Evolutionary conservation across 2,113 vertebrate genomes (phyloP).

Genomic region (Cichladusa arquata): DNA sequence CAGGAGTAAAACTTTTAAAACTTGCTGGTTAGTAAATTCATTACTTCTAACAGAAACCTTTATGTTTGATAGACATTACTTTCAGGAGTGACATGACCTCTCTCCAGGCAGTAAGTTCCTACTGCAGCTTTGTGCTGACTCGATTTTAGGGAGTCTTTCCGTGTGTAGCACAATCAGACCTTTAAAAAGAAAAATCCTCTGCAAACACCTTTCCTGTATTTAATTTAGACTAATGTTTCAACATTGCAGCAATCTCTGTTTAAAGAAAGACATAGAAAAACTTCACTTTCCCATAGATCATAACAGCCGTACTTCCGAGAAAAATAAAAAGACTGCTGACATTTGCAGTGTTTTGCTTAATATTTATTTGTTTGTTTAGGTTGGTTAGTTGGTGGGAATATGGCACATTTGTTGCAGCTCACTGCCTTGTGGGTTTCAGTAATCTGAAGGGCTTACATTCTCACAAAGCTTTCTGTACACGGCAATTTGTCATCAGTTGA

Average conservation of each 20-base stretch:
- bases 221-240: neutral
- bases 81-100: neutral
- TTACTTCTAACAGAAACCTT: neutral
- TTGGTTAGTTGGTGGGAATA: neutral
- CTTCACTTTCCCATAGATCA: neutral
- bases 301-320: neutral
- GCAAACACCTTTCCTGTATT: neutral
- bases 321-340: neutral
- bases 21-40: neutral
- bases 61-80: neutral
- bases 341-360: neutral
- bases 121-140: neutral
- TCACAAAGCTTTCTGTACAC: conserved; percentile 28
- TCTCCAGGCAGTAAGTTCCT: neutral
- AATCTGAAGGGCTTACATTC: conserved; percentile 14
- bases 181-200: neutral
- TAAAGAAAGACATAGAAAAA: neutral
- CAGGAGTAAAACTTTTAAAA: neutral
- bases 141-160: neutral
- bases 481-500: conserved; percentile 54
- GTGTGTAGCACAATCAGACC: neutral
- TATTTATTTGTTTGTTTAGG: conserved; percentile 2
- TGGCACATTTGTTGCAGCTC: neutral
- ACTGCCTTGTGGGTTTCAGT: neutral
- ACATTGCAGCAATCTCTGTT: neutral